Base-by-base conservation (phyloP, 2,888 invertebrate genomes). In the Operophtera brumata region DNA sequence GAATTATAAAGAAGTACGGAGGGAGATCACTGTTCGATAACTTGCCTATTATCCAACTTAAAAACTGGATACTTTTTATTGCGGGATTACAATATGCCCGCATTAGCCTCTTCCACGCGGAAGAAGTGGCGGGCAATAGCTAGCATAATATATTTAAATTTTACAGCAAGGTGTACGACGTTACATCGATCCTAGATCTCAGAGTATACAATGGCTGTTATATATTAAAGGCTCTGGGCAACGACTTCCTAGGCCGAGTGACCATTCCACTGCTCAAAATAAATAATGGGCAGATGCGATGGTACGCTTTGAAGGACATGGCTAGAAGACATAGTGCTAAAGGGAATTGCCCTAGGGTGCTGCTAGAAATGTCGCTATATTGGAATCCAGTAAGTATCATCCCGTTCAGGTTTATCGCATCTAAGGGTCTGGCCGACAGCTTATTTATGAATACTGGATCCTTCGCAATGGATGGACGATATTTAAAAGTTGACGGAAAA, bases 131-230 rank as follows among this genome's bases (percentile, higher is more conserved):
- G n/a, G n/a, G n/a, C n/a, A n/a, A n/a, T n/a, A n/a, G n/a, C n/a
- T 20, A 20, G 4, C 4, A 34, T 34, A 37, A 6, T n/a, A 8
- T 37, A 14, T 42, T 26, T 26, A 12, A 5, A 25, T 44, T 30
- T 81, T 80, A n/a, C 69, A 89, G 89, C 63, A 81, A 86, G 26
- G 75, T 90, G 1, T 78, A 81, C 46, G 89, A 90, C 59, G 77
- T 88, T 1, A 80, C 84, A 1, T 84, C 88, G 6, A 82, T 78
- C 0, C 59, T 90, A 42, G 84, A 84, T 53, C 61, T 90, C 14
- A 83, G 82, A 65, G 71, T 89, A 1, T 76, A 77, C 50, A 84
- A 86, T 36, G 78, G 68, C 25, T 82, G 86, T 1, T n/a, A n/a
- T n/a, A 30, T 82, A 13, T 66, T 84, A 41, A 73, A 75, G 11